Base-by-base conservation (phyloP, 2,888 invertebrate genomes). In the Lumbricus terrestris region DNA sequence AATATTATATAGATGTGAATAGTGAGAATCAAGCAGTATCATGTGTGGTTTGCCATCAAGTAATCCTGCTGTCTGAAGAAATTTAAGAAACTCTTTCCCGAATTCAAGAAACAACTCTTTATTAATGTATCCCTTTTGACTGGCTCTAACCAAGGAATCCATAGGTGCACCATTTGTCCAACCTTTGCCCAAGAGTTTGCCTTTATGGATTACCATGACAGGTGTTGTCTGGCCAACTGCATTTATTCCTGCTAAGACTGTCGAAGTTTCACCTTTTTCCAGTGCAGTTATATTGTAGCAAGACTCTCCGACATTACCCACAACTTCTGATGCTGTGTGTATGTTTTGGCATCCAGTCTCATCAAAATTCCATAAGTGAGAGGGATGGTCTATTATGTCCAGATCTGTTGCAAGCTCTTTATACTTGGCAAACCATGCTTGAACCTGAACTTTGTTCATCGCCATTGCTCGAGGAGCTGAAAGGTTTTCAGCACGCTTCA, bases 61-160 rank as follows among this genome's bases (percentile, higher is more conserved):
- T 35, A 88, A 37, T 37, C 35, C 29, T 35, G n/a, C 11, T 37
- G 29, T 88, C 37, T 88, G 34, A 33, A 88, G 37, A 88, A 34
- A 88, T 37, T 33, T 35, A 35, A 88, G 6, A 88, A 88, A 37
- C 35, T 29, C 8, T 34, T 34, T 88, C 11, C 88, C 88, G 18
- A 88, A 88, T 11, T 88, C 88, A 11, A 88, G 34, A 35, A 88
- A 88, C 88, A 88, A 37, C 37, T 88, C 88, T 16, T 88, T 88
- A 35, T 88, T 16, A 88, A 88, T 88, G 29, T 37, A 88, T 35
- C 88, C 88, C 34, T 33, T 35, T 11, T 88, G 34, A 35, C 34
- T 35, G 34, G 88, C 11, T 16, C 88, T n/a, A 11, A 88, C 88
- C 33, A 88, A 29, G 37, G 37, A 29, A 35, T 88, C 88, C n/a